phyloP scores from a whole-genome alignment of 2,888 invertebrate genomes.

The Clostera curtula region DNA sequence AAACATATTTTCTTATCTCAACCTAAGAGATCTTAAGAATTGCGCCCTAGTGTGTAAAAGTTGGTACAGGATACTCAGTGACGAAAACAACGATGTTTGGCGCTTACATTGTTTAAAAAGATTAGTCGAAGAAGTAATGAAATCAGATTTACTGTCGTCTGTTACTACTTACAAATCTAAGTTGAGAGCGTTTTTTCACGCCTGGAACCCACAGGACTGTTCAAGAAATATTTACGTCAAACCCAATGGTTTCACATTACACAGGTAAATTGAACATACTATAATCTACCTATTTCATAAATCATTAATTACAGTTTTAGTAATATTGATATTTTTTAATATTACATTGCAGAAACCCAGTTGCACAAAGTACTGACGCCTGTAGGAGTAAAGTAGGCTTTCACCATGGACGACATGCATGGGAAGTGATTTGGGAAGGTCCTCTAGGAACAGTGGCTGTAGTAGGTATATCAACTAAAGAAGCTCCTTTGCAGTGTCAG shows the following conservation, averaged over 20 bases:
- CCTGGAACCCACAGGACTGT: conserved; percentile 98
- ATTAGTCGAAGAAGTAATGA: conserved; percentile 88
- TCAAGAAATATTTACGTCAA: conserved; percentile 98
- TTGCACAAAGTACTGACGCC: conserved; percentile 98
- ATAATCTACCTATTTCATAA: neutral
- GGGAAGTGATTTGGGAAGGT: conserved; percentile 99
- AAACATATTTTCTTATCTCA: conserved; percentile 93
- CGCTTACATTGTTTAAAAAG: conserved; percentile 89
- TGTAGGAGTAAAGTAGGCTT: conserved; percentile 93
- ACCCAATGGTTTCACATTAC: conserved; percentile 97
- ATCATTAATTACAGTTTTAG: neutral
- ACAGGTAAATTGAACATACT: conserved; percentile 71
- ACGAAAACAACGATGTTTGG: conserved; percentile 98
- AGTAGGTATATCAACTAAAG: conserved; percentile 95
- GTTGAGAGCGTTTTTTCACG: conserved; percentile 92
- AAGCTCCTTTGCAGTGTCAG: conserved; percentile 93
- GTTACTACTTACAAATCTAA: conserved; percentile 95
- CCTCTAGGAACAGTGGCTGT: conserved; percentile 98
- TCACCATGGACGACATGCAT: conserved; percentile 93
- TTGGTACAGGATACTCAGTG: conserved; percentile 92
- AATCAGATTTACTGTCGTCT: conserved; percentile 92
- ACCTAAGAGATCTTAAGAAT: conserved; percentile 88
- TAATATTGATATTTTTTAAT: conserved; percentile 2
- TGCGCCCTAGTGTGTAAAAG: conserved; percentile 94
- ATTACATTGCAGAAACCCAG: conserved; percentile 84